Evolutionary conservation across 2,888 invertebrate species (phyloP), one percentile per base, ranked within the genome.

Genomic region (Microctonus brassicae): DNA sequence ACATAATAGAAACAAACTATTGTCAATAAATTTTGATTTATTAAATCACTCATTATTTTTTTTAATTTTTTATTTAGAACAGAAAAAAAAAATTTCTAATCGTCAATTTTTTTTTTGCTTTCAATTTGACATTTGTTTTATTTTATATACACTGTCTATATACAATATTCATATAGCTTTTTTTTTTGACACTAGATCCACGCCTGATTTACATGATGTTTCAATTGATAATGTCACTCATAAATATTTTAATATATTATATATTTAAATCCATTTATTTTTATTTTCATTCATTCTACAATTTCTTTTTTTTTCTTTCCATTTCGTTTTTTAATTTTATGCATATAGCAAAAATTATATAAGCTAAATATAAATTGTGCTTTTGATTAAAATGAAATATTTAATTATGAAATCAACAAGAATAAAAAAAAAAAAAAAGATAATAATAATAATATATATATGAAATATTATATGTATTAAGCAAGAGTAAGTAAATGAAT

Each of bases 1-100:
- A 55, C 55, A 55, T 55, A 26, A 55, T 26, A 73, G 58, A 62
- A 69, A 39, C 70, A n/a, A n/a, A n/a, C n/a, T n/a, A n/a, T n/a
- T n/a, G n/a, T n/a, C n/a, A n/a, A n/a, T n/a, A n/a, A n/a, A n/a
- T n/a, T n/a, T n/a, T n/a, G n/a, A n/a, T n/a, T 57, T 26, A 57
- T 26, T 57, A 26, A 11, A 3, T 11, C 11, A 1, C 7, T 36
- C 10, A 9, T 36, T 39, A n/a, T 39, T 20, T 47, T 47, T 7
- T 47, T 17, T 17, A 17, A 2, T 17, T 36, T 47, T 17, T 17
- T 47, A 2, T 17, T 36, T 10, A 17, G n/a, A 4, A 7, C 9
- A 7, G 7, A 47, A 17, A 2, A 7, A 20, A 47, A 20, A 4
- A 7, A 47, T 47, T 47, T 47, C 20, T 47, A 20, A 20, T 17